Base-by-base conservation (phyloP, 53 echinoderm and acorn worm species). In the Holothuria scabra region DNA sequence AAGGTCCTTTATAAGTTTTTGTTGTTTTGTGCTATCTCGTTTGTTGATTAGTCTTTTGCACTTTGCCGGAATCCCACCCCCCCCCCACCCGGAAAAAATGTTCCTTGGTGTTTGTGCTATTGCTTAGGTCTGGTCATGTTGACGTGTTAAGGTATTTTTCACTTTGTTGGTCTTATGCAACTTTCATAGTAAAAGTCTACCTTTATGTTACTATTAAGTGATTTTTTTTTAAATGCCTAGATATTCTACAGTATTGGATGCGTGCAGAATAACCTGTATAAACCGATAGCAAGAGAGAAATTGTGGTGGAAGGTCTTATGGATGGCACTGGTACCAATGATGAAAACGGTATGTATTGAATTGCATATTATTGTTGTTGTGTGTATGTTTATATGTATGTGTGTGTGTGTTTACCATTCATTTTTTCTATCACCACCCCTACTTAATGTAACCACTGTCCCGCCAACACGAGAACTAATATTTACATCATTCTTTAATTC, bases 221-320 rank as follows among this genome's bases (percentile, higher is more conserved):
- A 16, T 64, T 6, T 0, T 22, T 25, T 64, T 30, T 28, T 30
- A 3, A 0, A 2, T 64, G 64, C 64, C 0, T 8, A 64, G 68
- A 67, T 67, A 67, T 67, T 67, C 33, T 67, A 0, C 67, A 67
- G 67, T 67, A 67, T 67, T 52, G 74, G 74, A 44, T 46, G 20
- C 74, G 48, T 6, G 48, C 74, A 46, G 52, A 52, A 7, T 74
- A 49, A n/a, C 74, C 74, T 23, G 74, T 41, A 5, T 74, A 48
- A 44, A 5, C 74, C 8, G 5, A 3, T n/a, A 46, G 74, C 46
- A 49, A 74, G 74, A 49, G 52, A 49, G 74, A 74, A n/a, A n/a
- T n/a, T 46, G 52, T 46, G 5, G 21, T 74, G 41, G 48, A 74
- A n/a, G 14, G 20, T 5, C 5, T 19, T 44, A 28, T 22, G 74